phyloP scores from a whole-genome alignment of 92 coral and sea anemone genomes.

The Pocillopora meandrina region DNA sequence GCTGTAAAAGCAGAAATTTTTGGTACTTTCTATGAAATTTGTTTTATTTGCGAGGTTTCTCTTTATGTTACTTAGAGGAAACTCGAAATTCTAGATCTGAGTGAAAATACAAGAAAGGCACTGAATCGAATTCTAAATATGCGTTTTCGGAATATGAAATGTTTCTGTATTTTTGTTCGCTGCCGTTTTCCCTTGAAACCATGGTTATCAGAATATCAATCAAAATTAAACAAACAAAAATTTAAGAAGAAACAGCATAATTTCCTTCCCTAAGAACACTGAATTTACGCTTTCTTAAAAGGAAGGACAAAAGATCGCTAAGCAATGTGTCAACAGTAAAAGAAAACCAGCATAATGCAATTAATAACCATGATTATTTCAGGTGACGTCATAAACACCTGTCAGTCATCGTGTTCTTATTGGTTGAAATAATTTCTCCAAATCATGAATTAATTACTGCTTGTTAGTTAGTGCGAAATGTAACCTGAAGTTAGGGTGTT shows the following conservation, averaged over 20 bases:
- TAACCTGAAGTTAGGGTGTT: slow-evolving; percentile 1
- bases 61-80: no score
- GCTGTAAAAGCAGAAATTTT: no score
- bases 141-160: no score
- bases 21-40: no score
- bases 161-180: no score
- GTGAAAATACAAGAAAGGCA: no score
- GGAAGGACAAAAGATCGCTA: slow-evolving; percentile 12
- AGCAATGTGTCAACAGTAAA: slow-evolving; percentile 10
- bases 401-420: background rate
- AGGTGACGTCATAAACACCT: slow-evolving; percentile 41
- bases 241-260: background rate
- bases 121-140: no score
- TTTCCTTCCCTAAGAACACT: slow-evolving; percentile 14
- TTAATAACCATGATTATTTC: slow-evolving; percentile 25
- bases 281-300: slow-evolving; percentile 16
- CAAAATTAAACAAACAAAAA: no score
- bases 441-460: slow-evolving; percentile 19
- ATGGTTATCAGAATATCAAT: no score
- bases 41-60: no score
- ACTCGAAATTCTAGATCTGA: no score
- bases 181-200: no score
- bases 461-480: slow-evolving; percentile 21
- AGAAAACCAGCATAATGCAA: slow-evolving; percentile 21
- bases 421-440: background rate